Percentiles rank a stretch among this genome's conserved stretches.
phyloP scores from a whole-genome alignment of 2,888 invertebrate genomes.

The Yponomeuta sedellus region DNA sequence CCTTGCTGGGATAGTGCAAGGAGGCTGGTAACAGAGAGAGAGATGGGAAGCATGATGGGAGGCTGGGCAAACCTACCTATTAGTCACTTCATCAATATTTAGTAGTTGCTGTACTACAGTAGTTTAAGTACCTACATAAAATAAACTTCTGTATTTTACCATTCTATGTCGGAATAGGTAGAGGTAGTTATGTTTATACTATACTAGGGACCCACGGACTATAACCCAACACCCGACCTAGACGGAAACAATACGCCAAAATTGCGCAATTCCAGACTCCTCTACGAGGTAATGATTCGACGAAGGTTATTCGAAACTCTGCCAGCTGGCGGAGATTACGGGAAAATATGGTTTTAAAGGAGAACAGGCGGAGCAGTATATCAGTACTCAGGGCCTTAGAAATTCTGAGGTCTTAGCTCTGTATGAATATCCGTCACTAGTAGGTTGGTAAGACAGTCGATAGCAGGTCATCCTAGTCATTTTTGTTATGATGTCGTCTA shows the following conservation, averaged over 20 bases:
- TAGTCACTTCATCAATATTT: too few relatives aligned
- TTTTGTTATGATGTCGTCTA: too few relatives aligned
- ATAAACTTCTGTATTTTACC: too few relatives aligned
- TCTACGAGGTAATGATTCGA: not conserved
- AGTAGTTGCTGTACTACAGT: too few relatives aligned
- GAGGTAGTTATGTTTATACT: not conserved
- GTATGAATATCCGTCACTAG: not conserved
- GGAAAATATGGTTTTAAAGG: not conserved
- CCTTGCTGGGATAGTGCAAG: too few relatives aligned
- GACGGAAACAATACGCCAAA: conserved; percentile 16
- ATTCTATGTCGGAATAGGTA: not conserved
- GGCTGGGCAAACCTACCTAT: too few relatives aligned
- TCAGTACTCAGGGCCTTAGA: too few relatives aligned
- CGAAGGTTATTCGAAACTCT: not conserved
- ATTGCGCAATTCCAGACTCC: not conserved
- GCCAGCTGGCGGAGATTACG: not conserved
- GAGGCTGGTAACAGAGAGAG: too few relatives aligned
- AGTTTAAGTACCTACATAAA: too few relatives aligned
- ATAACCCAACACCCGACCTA: conserved; percentile 2
- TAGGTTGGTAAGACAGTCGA: too few relatives aligned
- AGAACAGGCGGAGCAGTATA: not conserved
- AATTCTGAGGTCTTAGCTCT: not conserved
- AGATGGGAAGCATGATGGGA: too few relatives aligned
- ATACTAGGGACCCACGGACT: not conserved
- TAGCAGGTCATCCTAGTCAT: too few relatives aligned